Percentiles rank a stretch among this genome's conserved stretches.
These are phyloP conservation scores for Galendromus occidentalis DNA, from an alignment of 1,140 invertebrate species.

Conservation along the genomic window DNA sequence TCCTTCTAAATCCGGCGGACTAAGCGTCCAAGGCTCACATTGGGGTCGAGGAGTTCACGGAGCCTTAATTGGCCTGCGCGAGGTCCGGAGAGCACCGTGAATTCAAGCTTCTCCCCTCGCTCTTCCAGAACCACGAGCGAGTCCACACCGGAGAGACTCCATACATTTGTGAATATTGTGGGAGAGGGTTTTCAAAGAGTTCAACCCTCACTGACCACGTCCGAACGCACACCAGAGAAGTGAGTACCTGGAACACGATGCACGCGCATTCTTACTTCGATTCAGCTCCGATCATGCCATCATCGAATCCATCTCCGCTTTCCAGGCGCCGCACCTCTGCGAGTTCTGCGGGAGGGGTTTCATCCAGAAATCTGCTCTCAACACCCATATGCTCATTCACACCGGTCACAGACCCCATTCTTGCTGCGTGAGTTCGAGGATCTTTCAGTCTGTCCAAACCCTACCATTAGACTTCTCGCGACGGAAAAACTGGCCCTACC, in stretches of 20 bases:
- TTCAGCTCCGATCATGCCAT: neutral
- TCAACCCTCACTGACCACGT: constrained; percentile 1
- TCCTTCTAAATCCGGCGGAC: too few species aligned
- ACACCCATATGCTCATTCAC: constrained; percentile 17
- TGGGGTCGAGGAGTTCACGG: too few species aligned
- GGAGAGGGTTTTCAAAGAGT: constrained; percentile 11
- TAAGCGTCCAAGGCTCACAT: too few species aligned
- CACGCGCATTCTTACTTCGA: neutral
- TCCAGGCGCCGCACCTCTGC: constrained; percentile 12
- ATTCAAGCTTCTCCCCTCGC: too few species aligned
- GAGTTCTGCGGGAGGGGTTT: constrained; percentile 13
- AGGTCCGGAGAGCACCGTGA: too few species aligned
- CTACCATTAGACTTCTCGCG: too few species aligned
- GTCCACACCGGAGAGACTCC: constrained; percentile 55
- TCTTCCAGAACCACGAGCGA: constrained; percentile 44
- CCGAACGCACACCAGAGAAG: constrained; percentile 3
- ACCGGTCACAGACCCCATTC: constrained; percentile 17
- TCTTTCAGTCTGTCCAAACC: too few species aligned
- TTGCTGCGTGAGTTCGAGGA: constrained; percentile 14
- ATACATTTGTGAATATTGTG: constrained; percentile 18
- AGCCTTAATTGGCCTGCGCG: too few species aligned
- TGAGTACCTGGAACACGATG: neutral
- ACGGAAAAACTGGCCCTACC: too few species aligned
- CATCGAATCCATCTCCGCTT: neutral
- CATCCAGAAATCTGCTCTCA: constrained; percentile 13